A percentile compares a stretch with the other conserved stretches of the same genome.
Conservation (phyloP, 2,113 vertebrate species). For the Microcebus murinus region DNA sequence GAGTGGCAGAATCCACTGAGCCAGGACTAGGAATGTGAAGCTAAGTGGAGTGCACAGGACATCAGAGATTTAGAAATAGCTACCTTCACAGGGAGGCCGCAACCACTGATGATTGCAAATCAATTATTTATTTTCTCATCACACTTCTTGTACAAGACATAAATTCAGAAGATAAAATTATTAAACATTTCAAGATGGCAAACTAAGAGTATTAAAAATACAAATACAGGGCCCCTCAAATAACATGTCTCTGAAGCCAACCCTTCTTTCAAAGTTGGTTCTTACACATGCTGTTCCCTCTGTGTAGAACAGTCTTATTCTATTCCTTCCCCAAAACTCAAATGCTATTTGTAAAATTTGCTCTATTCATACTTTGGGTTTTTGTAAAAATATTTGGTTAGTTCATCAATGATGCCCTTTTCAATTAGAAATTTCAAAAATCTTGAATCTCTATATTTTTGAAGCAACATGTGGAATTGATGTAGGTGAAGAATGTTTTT, state of each 20-base stretch:
- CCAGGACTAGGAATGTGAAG: neutral
- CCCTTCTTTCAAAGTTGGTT: neutral
- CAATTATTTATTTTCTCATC: neutral
- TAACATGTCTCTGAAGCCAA: neutral
- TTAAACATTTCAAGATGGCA: neutral
- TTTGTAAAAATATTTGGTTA: neutral
- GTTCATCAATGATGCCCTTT: neutral
- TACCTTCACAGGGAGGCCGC: accelerated
- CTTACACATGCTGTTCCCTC: neutral
- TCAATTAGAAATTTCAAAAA: neutral
- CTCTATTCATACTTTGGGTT: neutral
- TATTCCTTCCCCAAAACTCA: neutral
- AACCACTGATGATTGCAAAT: neutral
- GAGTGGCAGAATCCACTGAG: accelerated
- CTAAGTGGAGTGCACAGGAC: neutral
- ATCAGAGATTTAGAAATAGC: accelerated
- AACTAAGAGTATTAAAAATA: neutral
- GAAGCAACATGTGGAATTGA: neutral
- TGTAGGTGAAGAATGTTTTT: neutral
- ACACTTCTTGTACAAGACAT: neutral
- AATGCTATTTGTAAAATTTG: neutral
- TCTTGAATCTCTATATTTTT: neutral
- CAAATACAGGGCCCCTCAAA: neutral
- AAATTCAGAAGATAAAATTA: neutral
- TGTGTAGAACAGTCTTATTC: neutral